A percentile compares a stretch with the other conserved stretches of the same genome.
Evolutionary conservation across 2,797 vertebrate species (phyloP).

Genomic region (Anguilla marmorata): DNA sequence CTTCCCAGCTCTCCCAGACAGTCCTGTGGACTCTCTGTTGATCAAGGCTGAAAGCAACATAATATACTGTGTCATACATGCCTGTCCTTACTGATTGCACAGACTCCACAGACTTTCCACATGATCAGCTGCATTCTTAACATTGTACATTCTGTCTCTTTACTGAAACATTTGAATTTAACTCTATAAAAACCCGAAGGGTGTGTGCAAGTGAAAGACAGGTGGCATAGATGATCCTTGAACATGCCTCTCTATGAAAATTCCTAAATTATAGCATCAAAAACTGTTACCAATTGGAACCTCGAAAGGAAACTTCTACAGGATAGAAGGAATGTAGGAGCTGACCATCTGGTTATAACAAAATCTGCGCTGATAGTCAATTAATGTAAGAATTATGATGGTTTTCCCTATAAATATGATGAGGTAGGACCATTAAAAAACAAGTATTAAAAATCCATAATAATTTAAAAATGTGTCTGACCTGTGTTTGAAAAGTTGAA

Average conservation of each 20-base stretch:
- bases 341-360: neutral
- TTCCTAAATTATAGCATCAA: neutral
- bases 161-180: neutral
- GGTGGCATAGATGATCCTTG: neutral
- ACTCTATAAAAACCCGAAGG: neutral
- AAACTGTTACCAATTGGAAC: neutral
- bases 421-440: neutral
- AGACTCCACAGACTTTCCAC: neutral
- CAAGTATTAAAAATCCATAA: neutral
- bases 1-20: slow-evolving; percentile 30
- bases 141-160: neutral
- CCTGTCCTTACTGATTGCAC: neutral
- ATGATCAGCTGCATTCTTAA: neutral
- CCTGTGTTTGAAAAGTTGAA: slow-evolving; percentile 61
- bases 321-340: neutral
- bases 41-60: slow-evolving; percentile 1
- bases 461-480: slow-evolving; percentile 26
- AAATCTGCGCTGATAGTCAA: too few relatives aligned
- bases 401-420: neutral
- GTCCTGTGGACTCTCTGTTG: neutral
- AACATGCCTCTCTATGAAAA: neutral
- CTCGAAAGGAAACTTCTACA: neutral
- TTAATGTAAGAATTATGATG: neutral
- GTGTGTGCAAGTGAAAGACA: neutral
- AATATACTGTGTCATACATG: neutral